Evolutionary conservation across 1,140 invertebrate species (phyloP).

Genomic region (Leucophenga varia): DNA sequence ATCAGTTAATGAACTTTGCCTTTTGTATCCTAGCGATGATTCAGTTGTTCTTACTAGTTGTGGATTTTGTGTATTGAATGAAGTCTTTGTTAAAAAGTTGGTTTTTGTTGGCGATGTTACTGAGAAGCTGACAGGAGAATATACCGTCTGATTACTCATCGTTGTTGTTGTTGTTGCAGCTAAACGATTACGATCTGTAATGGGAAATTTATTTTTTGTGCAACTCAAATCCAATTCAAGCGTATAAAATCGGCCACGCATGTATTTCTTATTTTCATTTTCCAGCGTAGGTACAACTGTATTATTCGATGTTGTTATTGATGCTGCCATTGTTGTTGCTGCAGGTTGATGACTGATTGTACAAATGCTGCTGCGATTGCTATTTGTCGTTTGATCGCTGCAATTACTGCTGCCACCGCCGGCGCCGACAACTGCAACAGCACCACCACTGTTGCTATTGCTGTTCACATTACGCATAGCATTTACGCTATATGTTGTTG

Average conservation of each 20-base stretch:
- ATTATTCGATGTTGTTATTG: conserved; percentile 2
- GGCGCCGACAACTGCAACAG: not conserved
- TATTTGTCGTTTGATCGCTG: conserved; percentile 21
- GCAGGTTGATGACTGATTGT: conserved; percentile 21
- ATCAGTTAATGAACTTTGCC: not conserved
- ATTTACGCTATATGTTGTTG: too few relatives aligned
- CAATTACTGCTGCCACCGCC: conserved; percentile 14
- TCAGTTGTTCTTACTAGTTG: not conserved
- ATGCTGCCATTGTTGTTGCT: not conserved
- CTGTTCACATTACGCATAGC: too few relatives aligned
- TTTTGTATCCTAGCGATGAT: not conserved
- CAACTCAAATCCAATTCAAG: conserved; percentile 52
- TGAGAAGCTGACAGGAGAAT: too few relatives aligned
- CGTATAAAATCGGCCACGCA: conserved; percentile 47
- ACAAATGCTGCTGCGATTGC: conserved; percentile 32
- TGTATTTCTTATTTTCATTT: conserved; percentile 39
- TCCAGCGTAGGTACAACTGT: conserved; percentile 10
- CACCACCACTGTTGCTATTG: not conserved
- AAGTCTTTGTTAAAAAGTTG: not conserved
- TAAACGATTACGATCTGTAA: conserved; percentile 39
- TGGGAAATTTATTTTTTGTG: conserved; percentile 56
- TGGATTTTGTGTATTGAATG: too few relatives aligned
- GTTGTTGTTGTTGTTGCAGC: conserved; percentile 4
- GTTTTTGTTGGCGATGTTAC: not conserved
- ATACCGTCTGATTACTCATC: too few relatives aligned